Evolutionary conservation across 2,797 vertebrate species (phyloP).

Genomic region (Botia kubotai): DNA sequence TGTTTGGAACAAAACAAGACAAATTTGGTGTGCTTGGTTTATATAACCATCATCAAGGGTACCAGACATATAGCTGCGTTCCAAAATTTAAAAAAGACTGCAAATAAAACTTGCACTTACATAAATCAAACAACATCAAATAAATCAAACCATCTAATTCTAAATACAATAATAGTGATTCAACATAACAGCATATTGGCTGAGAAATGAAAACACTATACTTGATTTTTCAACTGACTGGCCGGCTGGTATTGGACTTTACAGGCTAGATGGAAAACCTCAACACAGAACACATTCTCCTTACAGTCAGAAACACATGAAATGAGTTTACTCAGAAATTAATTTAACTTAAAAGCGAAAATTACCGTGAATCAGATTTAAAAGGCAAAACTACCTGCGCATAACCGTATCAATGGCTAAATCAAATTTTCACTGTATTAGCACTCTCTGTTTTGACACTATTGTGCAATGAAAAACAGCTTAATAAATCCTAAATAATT

Average conservation of each 20-base stretch:
- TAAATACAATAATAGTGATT: conserved; percentile 34
- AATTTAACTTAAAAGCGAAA: neutral
- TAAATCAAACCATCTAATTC: conserved; percentile 26
- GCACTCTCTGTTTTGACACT: too few relatives aligned
- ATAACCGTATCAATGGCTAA: neutral
- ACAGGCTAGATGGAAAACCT: conserved; percentile 38
- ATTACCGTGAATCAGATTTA: neutral
- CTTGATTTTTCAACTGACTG: conserved; percentile 20
- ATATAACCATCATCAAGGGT: conserved; percentile 51
- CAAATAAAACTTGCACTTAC: conserved; percentile 48
- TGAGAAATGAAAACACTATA: conserved; percentile 16
- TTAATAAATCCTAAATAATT: too few relatives aligned
- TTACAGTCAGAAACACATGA: neutral
- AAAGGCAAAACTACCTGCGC: neutral
- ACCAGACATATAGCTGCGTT: conserved; percentile 59
- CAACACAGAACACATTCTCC: neutral
- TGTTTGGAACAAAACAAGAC: neutral
- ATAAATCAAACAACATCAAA: conserved; percentile 2
- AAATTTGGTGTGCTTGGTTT: conserved; percentile 49
- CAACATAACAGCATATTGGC: conserved; percentile 30
- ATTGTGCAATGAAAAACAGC: too few relatives aligned
- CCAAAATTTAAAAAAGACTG: conserved; percentile 47
- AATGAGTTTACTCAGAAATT: conserved; percentile 7
- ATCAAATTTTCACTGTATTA: neutral
- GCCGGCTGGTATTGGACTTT: conserved; percentile 21